Percentiles rank a stretch among this genome's conserved stretches.
These are phyloP conservation scores for Valencia hispanica DNA, from an alignment of 2,797 vertebrate species.

Conservation along the genomic window DNA sequence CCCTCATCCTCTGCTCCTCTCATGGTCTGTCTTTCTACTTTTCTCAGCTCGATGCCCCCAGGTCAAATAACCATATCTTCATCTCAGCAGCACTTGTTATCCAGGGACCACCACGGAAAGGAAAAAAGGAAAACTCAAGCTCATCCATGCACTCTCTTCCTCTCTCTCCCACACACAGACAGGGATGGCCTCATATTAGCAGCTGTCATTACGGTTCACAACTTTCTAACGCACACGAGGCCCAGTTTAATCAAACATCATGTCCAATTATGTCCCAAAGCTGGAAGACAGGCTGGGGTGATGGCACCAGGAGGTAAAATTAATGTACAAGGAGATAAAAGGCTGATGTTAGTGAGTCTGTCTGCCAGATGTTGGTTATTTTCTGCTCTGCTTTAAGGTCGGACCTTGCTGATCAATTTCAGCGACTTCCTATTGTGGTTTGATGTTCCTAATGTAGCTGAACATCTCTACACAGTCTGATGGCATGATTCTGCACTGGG, in stretches of 20 bases:
- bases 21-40: slow-evolving; percentile 66
- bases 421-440: background rate
- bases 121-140: slow-evolving; percentile 29
- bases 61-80: slow-evolving; percentile 77
- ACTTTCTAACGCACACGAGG: slow-evolving; percentile 36
- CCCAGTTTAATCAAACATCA: slow-evolving; percentile 63
- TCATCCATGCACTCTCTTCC: slow-evolving; percentile 16
- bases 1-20: slow-evolving; percentile 35
- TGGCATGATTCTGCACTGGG: slow-evolving; percentile 20
- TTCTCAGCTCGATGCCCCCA: slow-evolving; percentile 62
- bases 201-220: slow-evolving; percentile 57
- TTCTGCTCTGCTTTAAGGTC: slow-evolving; percentile 19
- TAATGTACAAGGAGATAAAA: slow-evolving; percentile 47
- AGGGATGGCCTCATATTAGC: slow-evolving; percentile 43
- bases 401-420: background rate
- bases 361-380: slow-evolving; percentile 44
- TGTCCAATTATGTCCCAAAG: slow-evolving; percentile 49
- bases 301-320: slow-evolving; percentile 37
- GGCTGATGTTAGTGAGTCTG: slow-evolving; percentile 18
- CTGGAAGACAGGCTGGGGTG: slow-evolving; percentile 36
- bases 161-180: slow-evolving; percentile 15
- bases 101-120: slow-evolving; percentile 47
- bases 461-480: background rate
- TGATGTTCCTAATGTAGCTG: background rate
- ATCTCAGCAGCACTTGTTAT: slow-evolving; percentile 72